These are phyloP conservation scores for Notamacropus eugenii DNA, from an alignment of 2,797 vertebrate species.

Conservation along the genomic window DNA sequence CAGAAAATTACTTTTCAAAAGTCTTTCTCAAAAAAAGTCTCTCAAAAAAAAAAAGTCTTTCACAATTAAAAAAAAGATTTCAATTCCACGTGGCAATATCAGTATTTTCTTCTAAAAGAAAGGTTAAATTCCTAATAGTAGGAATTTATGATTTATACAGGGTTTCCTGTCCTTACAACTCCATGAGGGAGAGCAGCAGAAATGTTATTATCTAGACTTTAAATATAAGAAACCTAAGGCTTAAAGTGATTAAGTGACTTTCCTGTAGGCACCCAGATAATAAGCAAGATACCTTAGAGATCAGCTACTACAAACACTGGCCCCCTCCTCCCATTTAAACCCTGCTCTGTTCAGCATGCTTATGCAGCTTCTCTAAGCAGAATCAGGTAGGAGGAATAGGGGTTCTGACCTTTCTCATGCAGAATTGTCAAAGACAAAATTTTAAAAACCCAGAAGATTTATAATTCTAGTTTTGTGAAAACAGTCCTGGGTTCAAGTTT, in stretches of 20 bases:
- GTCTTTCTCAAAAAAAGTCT: neutral
- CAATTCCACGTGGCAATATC: slow-evolving; percentile 32
- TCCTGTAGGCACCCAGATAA: neutral
- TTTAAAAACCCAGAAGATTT: too few relatives aligned
- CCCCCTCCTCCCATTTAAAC: neutral
- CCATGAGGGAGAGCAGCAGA: fast-evolving
- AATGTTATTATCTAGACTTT: neutral
- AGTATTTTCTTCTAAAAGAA: slow-evolving; percentile 26
- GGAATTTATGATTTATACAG: neutral
- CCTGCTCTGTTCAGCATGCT: too few relatives aligned
- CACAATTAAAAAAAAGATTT: slow-evolving; percentile 35
- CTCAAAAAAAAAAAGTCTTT: neutral
- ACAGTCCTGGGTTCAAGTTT: too few relatives aligned
- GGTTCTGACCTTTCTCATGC: too few relatives aligned
- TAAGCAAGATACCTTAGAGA: neutral
- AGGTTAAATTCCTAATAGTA: neutral
- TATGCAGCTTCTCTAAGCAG: too few relatives aligned
- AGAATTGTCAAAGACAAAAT: too few relatives aligned
- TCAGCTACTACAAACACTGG: neutral
- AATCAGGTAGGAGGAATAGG: too few relatives aligned
- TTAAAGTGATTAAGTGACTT: neutral
- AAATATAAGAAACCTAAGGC: neutral
- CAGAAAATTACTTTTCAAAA: slow-evolving; percentile 44
- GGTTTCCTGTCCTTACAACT: neutral
- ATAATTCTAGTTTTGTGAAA: too few relatives aligned